phyloP scores from a whole-genome alignment of 2,888 invertebrate genomes.

The Ichneumoninae sp. region DNA sequence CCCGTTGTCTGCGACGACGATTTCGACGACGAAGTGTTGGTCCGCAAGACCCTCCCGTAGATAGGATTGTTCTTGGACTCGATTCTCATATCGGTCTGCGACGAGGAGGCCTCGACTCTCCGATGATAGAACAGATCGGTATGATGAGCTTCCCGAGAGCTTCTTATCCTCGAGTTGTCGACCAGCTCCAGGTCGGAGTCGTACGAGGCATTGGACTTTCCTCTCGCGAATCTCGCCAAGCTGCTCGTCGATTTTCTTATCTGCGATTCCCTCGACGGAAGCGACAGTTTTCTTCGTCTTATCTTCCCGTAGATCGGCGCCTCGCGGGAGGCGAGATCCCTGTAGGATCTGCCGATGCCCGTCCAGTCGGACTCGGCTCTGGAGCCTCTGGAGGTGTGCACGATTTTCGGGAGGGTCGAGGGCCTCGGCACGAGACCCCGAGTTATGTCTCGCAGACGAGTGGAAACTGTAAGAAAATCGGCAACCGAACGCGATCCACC shows the following conservation, averaged over 20 bases:
- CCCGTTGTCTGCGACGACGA: slow-evolving; percentile 51
- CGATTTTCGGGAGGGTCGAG: slow-evolving; percentile 80
- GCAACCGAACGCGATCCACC: slow-evolving; percentile 75
- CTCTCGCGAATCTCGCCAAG: slow-evolving; percentile 66
- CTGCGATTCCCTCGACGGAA: slow-evolving; percentile 69
- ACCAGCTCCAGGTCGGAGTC: slow-evolving; percentile 32
- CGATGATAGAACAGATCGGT: slow-evolving; percentile 70
- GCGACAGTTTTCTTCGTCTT: slow-evolving; percentile 78
- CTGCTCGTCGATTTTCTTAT: slow-evolving; percentile 68
- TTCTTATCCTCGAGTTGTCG: slow-evolving; percentile 25
- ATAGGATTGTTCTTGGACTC: slow-evolving; percentile 66
- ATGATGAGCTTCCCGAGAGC: slow-evolving; percentile 60
- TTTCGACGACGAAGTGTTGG: slow-evolving; percentile 64
- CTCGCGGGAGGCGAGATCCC: slow-evolving; percentile 74
- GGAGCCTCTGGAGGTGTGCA: slow-evolving; percentile 68
- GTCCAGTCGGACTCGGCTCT: slow-evolving; percentile 69
- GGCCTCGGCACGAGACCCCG: slow-evolving; percentile 75
- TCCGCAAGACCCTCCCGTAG: slow-evolving; percentile 71
- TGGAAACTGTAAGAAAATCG: slow-evolving; percentile 74
- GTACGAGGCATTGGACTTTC: slow-evolving; percentile 29
- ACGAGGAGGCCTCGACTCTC: slow-evolving; percentile 64
- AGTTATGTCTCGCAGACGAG: slow-evolving; percentile 69
- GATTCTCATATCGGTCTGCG: slow-evolving; percentile 66
- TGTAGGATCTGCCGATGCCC: slow-evolving; percentile 62
- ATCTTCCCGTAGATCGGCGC: slow-evolving; percentile 81